Evolutionary conservation across 1,140 invertebrate genomes (phyloP), one percentile per base, ranked within the genome.

Genomic region (Portunus trituberculatus): DNA sequence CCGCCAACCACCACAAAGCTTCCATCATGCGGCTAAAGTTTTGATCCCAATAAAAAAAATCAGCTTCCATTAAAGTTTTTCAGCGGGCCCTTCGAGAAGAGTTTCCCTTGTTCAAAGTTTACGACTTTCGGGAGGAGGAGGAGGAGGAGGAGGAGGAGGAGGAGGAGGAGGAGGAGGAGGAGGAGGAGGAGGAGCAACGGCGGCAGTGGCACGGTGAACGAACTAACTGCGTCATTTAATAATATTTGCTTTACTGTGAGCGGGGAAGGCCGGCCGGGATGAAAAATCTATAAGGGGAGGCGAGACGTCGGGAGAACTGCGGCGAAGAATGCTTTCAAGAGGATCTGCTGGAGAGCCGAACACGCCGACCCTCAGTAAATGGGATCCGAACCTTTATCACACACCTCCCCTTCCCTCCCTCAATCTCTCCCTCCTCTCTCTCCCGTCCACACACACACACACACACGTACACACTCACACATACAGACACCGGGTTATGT

Each of bases 251-350:
- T 28, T 31, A 32, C 28, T 32, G 29, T 29, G 52, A 91, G 90
- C 90, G 89, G 29, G 90, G 90, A 45, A 39, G 46, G 90, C 29
- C 52, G 31, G 28, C 29, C 25, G 16, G 48, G 31, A 32, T 46
- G 90, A 91, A 91, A 91, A 91, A 91, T 91, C 52, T n/a, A 32
- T 76, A 91, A 91, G 52, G 52, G 90, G 28, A 25, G 10, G 25
- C 52, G 52, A 76, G 52, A 91, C 90, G 46, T 14, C 28, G 89
- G 46, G 0, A 59, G 32, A 28, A 25, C 32, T 14, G 45, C 4
- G 89, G 90, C 90, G 90, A 91, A 91, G 90, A 76, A 91, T 76
- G 32, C 29, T 52, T 91, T 91, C 52, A 91, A 91, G 90, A 31
- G 90, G 52, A 76, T 67, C 52, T 76, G 52, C 25, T 76, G 76